Percentiles rank a stretch among this genome's conserved stretches.
These are phyloP conservation scores for Myrmecobius fasciatus DNA, from an alignment of 2,113 vertebrate species.

Conservation along the genomic window DNA sequence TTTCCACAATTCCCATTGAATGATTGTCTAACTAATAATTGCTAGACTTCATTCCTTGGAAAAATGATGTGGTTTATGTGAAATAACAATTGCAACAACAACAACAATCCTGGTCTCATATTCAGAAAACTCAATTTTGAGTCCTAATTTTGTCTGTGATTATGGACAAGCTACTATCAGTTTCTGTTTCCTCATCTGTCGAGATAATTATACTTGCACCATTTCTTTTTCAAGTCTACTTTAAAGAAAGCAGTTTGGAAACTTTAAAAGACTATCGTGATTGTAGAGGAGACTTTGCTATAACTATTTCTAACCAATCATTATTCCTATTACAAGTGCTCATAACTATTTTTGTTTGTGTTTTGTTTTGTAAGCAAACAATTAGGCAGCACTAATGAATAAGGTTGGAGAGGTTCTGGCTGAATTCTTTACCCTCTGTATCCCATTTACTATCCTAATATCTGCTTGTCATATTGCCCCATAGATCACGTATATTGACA, in stretches of 20 bases:
- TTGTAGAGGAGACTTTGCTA: background rate
- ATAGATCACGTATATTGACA: background rate
- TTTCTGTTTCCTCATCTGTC: background rate
- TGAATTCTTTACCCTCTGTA: background rate
- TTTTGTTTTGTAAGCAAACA: background rate
- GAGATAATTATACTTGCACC: no score
- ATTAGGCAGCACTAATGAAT: background rate
- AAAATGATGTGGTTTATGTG: background rate
- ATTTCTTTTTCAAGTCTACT: background rate
- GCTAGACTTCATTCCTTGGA: background rate
- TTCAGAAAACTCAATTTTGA: background rate
- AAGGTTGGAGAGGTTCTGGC: background rate
- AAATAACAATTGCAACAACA: background rate
- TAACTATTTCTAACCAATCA: background rate
- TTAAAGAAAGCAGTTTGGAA: background rate
- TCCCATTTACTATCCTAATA: background rate
- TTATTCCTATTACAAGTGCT: background rate
- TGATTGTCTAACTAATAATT: background rate
- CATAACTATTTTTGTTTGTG: no score
- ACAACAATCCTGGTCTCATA: background rate
- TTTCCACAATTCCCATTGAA: background rate
- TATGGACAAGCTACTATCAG: background rate
- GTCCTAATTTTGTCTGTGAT: background rate
- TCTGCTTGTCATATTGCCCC: background rate
- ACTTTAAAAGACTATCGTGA: background rate